phyloP scores from a whole-genome alignment of 2,113 vertebrate genomes.

The Galeopterus variegatus region DNA sequence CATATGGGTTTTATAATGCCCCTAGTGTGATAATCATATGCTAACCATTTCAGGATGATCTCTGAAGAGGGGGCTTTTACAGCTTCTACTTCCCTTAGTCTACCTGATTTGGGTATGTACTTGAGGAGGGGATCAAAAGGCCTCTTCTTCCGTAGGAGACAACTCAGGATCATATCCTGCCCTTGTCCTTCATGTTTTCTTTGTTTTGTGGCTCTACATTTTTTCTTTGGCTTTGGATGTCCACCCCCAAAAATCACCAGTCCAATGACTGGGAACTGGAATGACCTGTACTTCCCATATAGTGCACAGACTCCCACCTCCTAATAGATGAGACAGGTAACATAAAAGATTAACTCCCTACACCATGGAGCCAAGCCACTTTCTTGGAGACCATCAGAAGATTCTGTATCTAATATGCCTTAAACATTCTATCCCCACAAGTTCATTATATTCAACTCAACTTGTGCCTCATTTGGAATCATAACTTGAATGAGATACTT shows the following conservation, averaged over 20 bases:
- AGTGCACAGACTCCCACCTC: not conserved
- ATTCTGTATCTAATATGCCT: not conserved
- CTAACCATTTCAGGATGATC: not conserved
- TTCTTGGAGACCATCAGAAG: not conserved
- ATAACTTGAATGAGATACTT: not conserved
- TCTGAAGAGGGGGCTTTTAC: not conserved
- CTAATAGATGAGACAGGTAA: not conserved
- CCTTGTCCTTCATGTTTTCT: not conserved
- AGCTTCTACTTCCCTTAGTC: not conserved
- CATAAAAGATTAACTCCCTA: not conserved
- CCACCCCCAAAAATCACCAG: not conserved
- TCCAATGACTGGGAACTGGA: not conserved
- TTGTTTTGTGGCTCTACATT: not conserved
- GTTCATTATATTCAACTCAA: not conserved
- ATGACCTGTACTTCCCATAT: not conserved
- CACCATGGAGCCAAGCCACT: not conserved
- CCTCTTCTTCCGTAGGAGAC: not conserved
- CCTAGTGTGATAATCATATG: not conserved
- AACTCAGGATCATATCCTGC: not conserved
- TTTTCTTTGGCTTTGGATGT: not conserved
- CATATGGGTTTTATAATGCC: not conserved
- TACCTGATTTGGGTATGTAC: not conserved
- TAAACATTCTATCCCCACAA: not conserved
- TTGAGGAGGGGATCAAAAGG: not conserved
- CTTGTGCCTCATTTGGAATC: conserved; percentile 21